Percentiles rank a stretch among this genome's conserved stretches.
Evolutionary conservation across 2,797 vertebrate species (phyloP).

Genomic region (Allobates femoralis): DNA sequence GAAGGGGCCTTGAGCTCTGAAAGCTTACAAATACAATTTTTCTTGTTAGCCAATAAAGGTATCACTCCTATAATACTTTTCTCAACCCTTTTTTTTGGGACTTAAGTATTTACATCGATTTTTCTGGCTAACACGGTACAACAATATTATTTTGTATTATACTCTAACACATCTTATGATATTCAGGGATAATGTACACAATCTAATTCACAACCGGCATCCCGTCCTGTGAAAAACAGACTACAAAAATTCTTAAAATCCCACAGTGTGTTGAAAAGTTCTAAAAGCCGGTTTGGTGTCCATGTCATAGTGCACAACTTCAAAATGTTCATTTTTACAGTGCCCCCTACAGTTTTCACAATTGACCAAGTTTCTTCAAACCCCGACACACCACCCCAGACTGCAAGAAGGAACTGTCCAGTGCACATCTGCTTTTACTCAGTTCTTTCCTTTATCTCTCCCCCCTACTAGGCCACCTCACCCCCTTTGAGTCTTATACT

Average conservation of each 20-base stretch:
- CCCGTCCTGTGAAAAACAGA: background rate
- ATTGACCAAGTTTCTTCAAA: slow-evolving; percentile 1
- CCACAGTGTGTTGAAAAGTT: background rate
- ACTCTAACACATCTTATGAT: too few species aligned
- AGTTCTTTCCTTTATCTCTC: background rate
- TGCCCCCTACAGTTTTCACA: background rate
- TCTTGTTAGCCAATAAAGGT: too few species aligned
- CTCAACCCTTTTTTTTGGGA: too few species aligned
- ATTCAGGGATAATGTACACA: background rate
- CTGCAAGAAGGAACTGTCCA: slow-evolving; percentile 43
- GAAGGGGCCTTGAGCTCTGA: too few species aligned
- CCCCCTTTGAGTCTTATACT: background rate
- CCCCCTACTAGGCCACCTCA: slow-evolving; percentile 21
- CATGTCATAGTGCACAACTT: background rate
- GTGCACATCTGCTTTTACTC: slow-evolving; percentile 53
- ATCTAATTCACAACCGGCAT: background rate
- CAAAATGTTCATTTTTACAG: background rate
- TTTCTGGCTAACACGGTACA: too few species aligned
- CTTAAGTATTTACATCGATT: too few species aligned
- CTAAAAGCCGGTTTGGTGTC: background rate
- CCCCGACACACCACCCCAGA: slow-evolving; percentile 33
- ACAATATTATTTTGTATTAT: too few species aligned
- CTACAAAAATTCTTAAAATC: background rate
- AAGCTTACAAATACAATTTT: too few species aligned
- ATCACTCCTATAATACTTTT: too few species aligned